Percentiles rank a stretch among this genome's conserved stretches.
Evolutionary conservation across 2,113 vertebrate species (phyloP).

Genomic region (Mastomys coucha): DNA sequence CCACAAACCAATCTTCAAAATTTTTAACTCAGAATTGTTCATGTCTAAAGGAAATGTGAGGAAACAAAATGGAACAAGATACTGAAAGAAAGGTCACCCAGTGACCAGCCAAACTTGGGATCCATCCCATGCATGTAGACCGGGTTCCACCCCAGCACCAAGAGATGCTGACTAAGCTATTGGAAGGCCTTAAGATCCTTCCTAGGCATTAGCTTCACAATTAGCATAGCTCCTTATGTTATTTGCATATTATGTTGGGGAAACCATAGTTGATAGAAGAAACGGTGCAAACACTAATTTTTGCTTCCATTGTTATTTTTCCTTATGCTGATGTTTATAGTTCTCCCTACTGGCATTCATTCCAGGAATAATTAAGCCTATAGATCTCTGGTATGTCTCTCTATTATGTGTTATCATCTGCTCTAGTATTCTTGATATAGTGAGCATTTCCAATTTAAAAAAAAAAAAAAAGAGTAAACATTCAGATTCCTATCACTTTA

Average conservation of each 20-base stretch:
- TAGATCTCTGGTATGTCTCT: not conserved
- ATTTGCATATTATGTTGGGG: not conserved
- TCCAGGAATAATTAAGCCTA: not conserved
- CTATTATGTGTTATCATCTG: not conserved
- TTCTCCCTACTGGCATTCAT: not conserved
- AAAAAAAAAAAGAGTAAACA: not conserved
- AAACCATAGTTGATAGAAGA: not conserved
- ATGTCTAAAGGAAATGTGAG: too few relatives aligned
- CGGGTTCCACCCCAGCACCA: fast-evolving
- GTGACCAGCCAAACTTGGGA: too few relatives aligned
- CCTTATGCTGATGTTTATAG: not conserved
- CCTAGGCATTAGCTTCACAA: not conserved
- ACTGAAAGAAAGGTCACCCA: too few relatives aligned
- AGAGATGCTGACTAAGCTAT: not conserved
- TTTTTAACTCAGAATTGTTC: too few relatives aligned
- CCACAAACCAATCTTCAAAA: too few relatives aligned
- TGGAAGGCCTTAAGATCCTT: not conserved
- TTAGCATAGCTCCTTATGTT: not conserved
- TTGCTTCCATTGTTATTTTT: not conserved
- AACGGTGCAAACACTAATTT: not conserved
- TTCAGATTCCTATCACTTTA: not conserved
- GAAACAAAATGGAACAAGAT: too few relatives aligned
- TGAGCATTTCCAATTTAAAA: not conserved
- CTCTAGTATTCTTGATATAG: not conserved
- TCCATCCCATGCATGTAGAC: not conserved